phyloP scores from a whole-genome alignment of 2,888 invertebrate genomes.

The Drosophila tanythrix region DNA sequence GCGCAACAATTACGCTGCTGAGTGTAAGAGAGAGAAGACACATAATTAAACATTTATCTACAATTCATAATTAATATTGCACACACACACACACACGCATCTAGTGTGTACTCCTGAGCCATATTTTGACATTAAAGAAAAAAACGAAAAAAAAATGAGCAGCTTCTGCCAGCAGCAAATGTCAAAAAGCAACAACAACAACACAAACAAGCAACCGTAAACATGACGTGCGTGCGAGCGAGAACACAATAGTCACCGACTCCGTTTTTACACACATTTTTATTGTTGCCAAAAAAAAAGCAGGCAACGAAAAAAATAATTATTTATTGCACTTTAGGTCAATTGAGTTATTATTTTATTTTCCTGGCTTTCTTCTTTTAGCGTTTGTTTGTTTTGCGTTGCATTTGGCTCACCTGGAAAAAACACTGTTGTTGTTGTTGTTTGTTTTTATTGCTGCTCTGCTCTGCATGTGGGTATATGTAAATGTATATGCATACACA shows the following conservation, averaged over 20 bases:
- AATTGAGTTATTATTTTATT: not conserved
- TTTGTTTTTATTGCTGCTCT: slow-evolving; percentile 16
- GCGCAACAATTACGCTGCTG: slow-evolving; percentile 51
- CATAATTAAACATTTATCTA: slow-evolving; percentile 14
- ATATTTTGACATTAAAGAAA: slow-evolving; percentile 11
- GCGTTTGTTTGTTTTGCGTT: slow-evolving; percentile 13
- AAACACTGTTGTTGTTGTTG: slow-evolving; percentile 62
- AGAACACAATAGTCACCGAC: slow-evolving; percentile 60
- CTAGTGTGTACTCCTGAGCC: slow-evolving; percentile 2
- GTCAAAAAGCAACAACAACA: slow-evolving; percentile 72
- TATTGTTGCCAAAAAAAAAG: slow-evolving; percentile 41
- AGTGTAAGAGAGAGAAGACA: slow-evolving; percentile 5
- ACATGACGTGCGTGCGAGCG: slow-evolving; percentile 56
- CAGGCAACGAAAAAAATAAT: slow-evolving; percentile 2
- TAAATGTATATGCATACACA: slow-evolving; percentile 28
- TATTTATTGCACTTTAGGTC: slow-evolving; percentile 55
- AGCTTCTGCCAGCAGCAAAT: slow-evolving; percentile 47
- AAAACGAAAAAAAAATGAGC: slow-evolving; percentile 13
- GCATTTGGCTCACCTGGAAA: slow-evolving; percentile 62
- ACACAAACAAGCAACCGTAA: slow-evolving; percentile 63
- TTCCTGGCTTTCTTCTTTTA: slow-evolving; percentile 1
- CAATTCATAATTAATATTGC: not conserved
- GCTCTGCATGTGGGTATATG: slow-evolving; percentile 57
- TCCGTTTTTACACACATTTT: slow-evolving; percentile 51
- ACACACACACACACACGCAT: slow-evolving; percentile 4